Evolutionary conservation across 2,888 invertebrate species (phyloP).

Genomic region (Machimus atricapillus): DNA sequence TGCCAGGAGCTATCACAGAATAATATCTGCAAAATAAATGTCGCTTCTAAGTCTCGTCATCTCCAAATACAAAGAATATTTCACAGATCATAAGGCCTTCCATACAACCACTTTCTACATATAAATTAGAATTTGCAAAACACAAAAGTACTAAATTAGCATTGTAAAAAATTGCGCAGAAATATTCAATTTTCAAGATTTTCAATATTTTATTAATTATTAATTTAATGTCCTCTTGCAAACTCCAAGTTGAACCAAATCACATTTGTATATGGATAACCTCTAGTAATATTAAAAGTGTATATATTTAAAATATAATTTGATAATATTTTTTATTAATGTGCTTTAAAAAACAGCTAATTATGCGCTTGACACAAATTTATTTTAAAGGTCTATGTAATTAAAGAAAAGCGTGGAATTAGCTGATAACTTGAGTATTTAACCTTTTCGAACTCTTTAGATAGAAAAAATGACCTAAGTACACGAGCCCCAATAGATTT

Average conservation of each 20-base stretch:
- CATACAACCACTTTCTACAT: not conserved
- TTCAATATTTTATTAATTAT: too few species aligned
- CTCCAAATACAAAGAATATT: not conserved
- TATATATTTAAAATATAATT: not conserved
- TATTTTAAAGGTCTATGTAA: not conserved
- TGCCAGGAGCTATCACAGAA: conserved; percentile 75
- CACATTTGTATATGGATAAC: too few species aligned
- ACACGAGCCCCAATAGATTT: too few species aligned
- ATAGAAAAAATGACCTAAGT: too few species aligned
- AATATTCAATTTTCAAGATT: too few species aligned
- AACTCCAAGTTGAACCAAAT: too few species aligned
- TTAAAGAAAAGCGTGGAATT: too few species aligned
- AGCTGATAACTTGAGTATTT: too few species aligned
- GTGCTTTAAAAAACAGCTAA: not conserved
- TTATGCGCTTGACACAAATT: not conserved
- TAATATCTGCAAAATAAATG: not conserved
- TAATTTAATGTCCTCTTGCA: too few species aligned
- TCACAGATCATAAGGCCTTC: not conserved
- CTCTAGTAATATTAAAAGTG: too few species aligned
- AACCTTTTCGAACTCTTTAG: too few species aligned
- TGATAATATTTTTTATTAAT: not conserved
- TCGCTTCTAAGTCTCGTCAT: not conserved
- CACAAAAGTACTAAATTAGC: not conserved
- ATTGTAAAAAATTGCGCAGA: too few species aligned
- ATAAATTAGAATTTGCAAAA: not conserved